Evolutionary conservation across 1,140 invertebrate genomes (phyloP), one percentile per base, ranked within the genome.

Genomic region (Chlorops oryzae): DNA sequence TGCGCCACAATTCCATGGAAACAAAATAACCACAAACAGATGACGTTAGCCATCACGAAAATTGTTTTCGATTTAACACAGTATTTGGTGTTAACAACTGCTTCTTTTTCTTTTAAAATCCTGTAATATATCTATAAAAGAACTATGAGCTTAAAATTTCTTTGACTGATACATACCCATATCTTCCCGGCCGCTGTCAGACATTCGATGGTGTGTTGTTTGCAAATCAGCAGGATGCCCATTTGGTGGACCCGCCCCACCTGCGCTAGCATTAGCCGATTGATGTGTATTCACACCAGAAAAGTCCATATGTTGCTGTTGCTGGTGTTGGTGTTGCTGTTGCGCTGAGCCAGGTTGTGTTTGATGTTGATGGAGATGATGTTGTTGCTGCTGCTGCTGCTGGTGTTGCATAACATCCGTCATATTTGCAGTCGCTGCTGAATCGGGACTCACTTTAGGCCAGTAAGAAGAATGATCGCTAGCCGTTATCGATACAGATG

Each of bases 391-490:
- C 49, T 79, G 79, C 48, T 78, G 77, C 57, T 81, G 74, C 50
- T 83, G 82, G 58, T 87, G 85, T 43, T 83, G 82, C 23, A 82
- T 82, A 52, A 82, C 74, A 61, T 80, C 79, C 47, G 79, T 70
- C 49, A 84, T 81, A 50, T 81, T 82, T 50, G 83, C 75, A 49
- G 83, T 82, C 7, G 81, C 79, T 24, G 83, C 82, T 17, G 83
- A 85, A 51, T 87, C 85, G 0, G 85, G 85, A 61, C 83, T 86
- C 37, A 87, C 83, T 62, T 87, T 87, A 5, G 86, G 84, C 86
- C 86, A 88, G 63, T 88, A 87, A 2, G 81, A 18, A 13, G 50
- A 79, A 56, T 87, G 85, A 28, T 88, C 86, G 48, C 80, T 79
- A 39, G 61, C 59, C 9, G 63, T 62, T 53, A 69, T 68, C 3